phyloP scores from a whole-genome alignment of 2,888 invertebrate genomes.

The Melipona beecheii region DNA sequence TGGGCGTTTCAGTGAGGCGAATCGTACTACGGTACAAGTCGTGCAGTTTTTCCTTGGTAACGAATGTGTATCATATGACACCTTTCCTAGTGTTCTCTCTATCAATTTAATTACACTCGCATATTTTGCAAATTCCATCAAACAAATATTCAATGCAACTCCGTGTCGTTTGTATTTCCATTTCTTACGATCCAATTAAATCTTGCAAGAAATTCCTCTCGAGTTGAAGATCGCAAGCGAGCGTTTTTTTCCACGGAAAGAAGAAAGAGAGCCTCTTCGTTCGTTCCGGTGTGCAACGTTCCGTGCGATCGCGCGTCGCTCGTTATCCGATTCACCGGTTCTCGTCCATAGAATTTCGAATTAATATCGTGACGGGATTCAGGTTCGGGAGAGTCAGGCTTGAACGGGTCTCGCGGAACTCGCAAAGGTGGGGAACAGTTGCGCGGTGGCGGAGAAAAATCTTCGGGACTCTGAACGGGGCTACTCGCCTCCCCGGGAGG shows the following conservation, averaged over 20 bases:
- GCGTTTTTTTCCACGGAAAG: neutral
- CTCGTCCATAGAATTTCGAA: constrained; percentile 32
- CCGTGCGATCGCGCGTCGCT: constrained; percentile 34
- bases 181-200: neutral
- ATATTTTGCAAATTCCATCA: neutral
- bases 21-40: no score
- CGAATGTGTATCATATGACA: neutral
- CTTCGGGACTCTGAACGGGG: constrained; percentile 34
- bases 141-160: neutral
- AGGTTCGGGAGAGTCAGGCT: neutral
- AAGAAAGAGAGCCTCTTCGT: neutral
- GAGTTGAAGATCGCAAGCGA: neutral
- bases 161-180: neutral
- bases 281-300: constrained; percentile 24
- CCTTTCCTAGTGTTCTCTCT: neutral
- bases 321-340: constrained; percentile 28
- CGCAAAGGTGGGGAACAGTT: constrained; percentile 16
- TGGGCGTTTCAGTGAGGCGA: no score
- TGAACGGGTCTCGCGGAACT: constrained; percentile 3
- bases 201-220: neutral
- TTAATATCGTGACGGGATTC: constrained; percentile 22
- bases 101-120: neutral
- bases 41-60: no score
- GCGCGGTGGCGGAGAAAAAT: constrained; percentile 42
- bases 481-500: constrained; percentile 2